phyloP scores from a whole-genome alignment of 1,140 invertebrate species.

The Nasonia vitripennis region DNA sequence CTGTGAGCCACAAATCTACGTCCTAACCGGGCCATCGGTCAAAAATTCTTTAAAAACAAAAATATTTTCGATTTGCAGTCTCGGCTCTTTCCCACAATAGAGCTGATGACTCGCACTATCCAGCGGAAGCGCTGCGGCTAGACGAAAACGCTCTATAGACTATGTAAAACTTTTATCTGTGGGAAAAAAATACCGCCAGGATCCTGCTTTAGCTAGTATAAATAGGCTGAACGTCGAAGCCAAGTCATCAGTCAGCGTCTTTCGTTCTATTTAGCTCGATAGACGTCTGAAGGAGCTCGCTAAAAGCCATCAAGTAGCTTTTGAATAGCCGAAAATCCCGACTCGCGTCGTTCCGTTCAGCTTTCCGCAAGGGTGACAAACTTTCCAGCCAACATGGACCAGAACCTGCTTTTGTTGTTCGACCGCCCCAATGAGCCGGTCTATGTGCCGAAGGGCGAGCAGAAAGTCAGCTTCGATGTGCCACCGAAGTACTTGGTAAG shows the following conservation, averaged over 20 bases:
- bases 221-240: background rate
- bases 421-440: constrained; percentile 85
- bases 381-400: constrained; percentile 8
- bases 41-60: background rate
- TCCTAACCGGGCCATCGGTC: background rate
- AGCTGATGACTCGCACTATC: background rate
- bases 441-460: constrained; percentile 74
- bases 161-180: constrained; percentile 17
- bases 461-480: constrained; percentile 75
- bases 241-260: background rate
- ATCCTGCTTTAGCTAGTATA: constrained; percentile 37
- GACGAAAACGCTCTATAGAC: background rate
- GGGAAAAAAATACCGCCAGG: constrained; percentile 18
- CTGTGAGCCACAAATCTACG: background rate
- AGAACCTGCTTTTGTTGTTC: constrained; percentile 78
- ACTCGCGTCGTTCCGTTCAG: background rate
- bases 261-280: background rate
- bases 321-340: background rate
- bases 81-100: background rate
- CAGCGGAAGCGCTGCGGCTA: constrained; percentile 35
- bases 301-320: background rate
- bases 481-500: constrained; percentile 75
- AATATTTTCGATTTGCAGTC: background rate
- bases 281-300: background rate
- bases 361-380: background rate